Evolutionary conservation across 2,113 vertebrate genomes (phyloP), one percentile per base, ranked within the genome.

Genomic region (Xenopus laevis): DNA sequence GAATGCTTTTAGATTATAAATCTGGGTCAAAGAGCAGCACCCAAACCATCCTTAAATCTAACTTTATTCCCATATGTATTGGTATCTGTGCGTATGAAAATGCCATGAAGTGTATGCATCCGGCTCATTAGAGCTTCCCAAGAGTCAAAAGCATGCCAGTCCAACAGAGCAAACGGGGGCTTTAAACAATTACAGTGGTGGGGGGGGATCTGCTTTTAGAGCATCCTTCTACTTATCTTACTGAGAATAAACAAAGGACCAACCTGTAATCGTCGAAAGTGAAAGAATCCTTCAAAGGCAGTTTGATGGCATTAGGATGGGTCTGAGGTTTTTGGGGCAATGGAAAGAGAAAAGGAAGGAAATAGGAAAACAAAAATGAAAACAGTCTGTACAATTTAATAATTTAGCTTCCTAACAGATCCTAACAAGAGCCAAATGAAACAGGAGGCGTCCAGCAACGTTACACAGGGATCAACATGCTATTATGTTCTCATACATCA

Each of bases 241-340:
- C 47, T 7, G 15, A 4, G 69, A 45, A 2, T 46, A 47, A 30
- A 40, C 16, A 57, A 64, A 57, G 80, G 79, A 94, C 96, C 83
- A 81, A 99, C 97, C 97, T 99, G 95, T 98, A 98, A 92, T 99
- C 97, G 2, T 98, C 97, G 23, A 95, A 99, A 66, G 95, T 98
- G 89, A 99, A 99, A 84, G 93, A 91, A 84, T 99, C 97, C 92
- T 98, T 98, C 88, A 99, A 85, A 82, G 95, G 94, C 85, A 98
- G 92, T 84, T 98, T 98, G 92, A 86, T 94, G 89, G 96, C 95
- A 67, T 95, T 95, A 59, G 96, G 96, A 88, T 99, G 95, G 86
- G 94, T 96, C 97, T 99, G 86, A 70, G 83, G 80, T 83, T 86
- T 86, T 83, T 4, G 45, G 12, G 8, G 23, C 1, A 45, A 23